These are phyloP conservation scores for Thripadectes ignobilis DNA, from an alignment of 2,797 vertebrate genomes.

Conservation along the genomic window DNA sequence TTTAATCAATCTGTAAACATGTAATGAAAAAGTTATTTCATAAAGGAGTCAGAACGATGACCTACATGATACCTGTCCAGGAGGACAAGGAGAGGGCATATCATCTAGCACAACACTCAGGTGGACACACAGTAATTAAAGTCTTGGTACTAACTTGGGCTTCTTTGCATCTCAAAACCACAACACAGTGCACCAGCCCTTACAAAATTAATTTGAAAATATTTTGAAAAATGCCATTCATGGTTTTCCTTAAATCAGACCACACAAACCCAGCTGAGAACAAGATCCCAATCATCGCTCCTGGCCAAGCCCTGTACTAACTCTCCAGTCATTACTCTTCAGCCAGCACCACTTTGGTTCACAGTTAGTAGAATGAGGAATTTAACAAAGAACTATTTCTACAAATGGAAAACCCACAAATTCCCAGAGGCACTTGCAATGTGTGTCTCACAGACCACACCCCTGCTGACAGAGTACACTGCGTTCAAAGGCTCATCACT, in stretches of 20 bases:
- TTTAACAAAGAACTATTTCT: not conserved
- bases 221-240: not conserved
- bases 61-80: not conserved
- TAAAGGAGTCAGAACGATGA: not conserved
- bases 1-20: not conserved
- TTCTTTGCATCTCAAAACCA: not conserved
- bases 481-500: not conserved
- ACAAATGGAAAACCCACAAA: not conserved
- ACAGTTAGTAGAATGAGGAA: not conserved
- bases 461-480: not conserved
- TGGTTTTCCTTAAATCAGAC: not conserved
- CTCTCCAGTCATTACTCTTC: not conserved
- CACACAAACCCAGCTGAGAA: not conserved
- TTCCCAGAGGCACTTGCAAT: slow-evolving; percentile 24
- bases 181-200: not conserved
- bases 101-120: not conserved
- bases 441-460: not conserved
- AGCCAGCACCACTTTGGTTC: not conserved
- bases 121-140: not conserved
- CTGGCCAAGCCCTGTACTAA: not conserved
- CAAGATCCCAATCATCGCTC: not conserved
- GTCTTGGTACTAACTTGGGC: not conserved
- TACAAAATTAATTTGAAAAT: not conserved
- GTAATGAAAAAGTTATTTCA: not conserved
- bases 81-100: not conserved